Evolutionary conservation across 2,888 invertebrate genomes (phyloP).

Genomic region (Meghimatium bilineatum): DNA sequence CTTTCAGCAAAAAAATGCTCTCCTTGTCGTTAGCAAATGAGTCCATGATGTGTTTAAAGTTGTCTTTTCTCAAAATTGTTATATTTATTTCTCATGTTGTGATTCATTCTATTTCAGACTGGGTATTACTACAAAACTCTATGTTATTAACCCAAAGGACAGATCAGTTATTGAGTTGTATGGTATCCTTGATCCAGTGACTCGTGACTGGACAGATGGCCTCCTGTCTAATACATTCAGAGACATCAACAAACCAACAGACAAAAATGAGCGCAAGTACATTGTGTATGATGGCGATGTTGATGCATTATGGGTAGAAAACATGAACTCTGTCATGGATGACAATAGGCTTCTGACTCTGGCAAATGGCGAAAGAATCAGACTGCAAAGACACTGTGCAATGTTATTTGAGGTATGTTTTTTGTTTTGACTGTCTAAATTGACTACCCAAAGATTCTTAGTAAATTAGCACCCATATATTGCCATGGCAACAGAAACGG

Average conservation of each 20-base stretch:
- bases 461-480: neutral
- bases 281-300: constrained; percentile 95
- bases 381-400: constrained; percentile 87
- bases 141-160: constrained; percentile 91
- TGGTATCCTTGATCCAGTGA: constrained; percentile 89
- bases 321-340: constrained; percentile 98
- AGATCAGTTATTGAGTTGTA: constrained; percentile 92
- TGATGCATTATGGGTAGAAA: constrained; percentile 96
- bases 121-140: constrained; percentile 87
- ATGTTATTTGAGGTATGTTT: constrained; percentile 87
- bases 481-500: too few species aligned
- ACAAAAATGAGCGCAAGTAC: constrained; percentile 86
- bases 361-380: constrained; percentile 92
- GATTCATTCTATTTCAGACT: constrained; percentile 77
- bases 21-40: too few species aligned
- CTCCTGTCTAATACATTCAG: constrained; percentile 92
- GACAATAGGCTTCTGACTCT: constrained; percentile 92
- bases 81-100: neutral
- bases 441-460: too few species aligned
- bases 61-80: neutral
- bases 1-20: too few species aligned
- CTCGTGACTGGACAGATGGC: constrained; percentile 95
- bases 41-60: neutral
- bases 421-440: neutral
- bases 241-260: constrained; percentile 88